Base-by-base conservation (phyloP, 2,797 vertebrate species). In the Tarsius wallacei region DNA sequence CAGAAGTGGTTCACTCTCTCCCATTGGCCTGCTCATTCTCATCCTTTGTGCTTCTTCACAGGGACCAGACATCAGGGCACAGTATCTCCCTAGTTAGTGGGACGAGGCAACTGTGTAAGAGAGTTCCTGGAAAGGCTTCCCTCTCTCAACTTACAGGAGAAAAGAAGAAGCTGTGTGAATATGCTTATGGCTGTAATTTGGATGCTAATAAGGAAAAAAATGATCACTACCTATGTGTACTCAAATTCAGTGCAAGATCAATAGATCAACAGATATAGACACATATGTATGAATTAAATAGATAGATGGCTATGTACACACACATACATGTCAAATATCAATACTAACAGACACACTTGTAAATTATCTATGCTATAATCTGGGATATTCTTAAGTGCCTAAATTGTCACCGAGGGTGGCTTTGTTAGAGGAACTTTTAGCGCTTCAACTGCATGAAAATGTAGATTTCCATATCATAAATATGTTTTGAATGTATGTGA, bases 21-120 rank as follows among this genome's bases (percentile, higher is more conserved):
- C 5, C 14, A 10, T 53, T 0, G 2, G 16, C 14, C 63, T 49
- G 17, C 55, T 21, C 31, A 0, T 31, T 21, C n/a, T n/a, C 10
- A 2, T 14, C 26, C 19, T n/a, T 4, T 2, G 26, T 80, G 73
- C 17, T 70, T 42, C 70, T 55, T 36, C 21, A 5, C 21, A 28
- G 42, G 59, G 47, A 2, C 28, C 68, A 13, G 14, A 59, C 0
- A 2, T 6, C 42, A 11, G 11, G 16, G 21, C 21, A 42, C 51
- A 47, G 1, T 4, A 7, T 64, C 31, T 22, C 36, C 21, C 19
- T 49, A 26, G 47, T 42, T 13, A 15, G 42, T 21, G 15, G 7
- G 2, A 17, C 36, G 28, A 16, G 15, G 10, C 14, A 24, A 31
- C 33, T 8, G 10, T 84, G 0, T 17, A 12, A n/a, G 42, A 55